Evolutionary conservation across 2,888 invertebrate genomes (phyloP).

Genomic region (Stegana nigrithorax): DNA sequence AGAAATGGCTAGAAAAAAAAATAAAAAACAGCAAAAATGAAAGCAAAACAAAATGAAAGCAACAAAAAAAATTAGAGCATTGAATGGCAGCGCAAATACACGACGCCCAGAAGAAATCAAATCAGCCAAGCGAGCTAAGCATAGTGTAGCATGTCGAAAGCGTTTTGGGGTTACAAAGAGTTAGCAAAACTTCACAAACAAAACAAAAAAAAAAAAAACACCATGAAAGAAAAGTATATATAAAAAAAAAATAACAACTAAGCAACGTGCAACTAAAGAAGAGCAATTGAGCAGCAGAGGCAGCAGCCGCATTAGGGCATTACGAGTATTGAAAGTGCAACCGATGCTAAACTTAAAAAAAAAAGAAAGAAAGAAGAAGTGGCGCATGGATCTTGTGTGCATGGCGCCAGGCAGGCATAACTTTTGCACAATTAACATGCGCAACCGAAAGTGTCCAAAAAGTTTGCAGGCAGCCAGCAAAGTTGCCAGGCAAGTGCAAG

Average conservation of each 20-base stretch:
- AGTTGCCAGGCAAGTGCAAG: too few species aligned
- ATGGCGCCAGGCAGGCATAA: too few species aligned
- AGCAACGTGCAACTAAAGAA: conserved; percentile 41
- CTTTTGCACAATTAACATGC: too few species aligned
- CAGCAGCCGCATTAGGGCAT: too few species aligned
- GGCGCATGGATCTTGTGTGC: too few species aligned
- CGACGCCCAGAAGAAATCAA: conserved; percentile 9
- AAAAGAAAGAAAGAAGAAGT: background rate
- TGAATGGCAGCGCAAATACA: conserved; percentile 14
- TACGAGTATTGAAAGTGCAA: conserved; percentile 14
- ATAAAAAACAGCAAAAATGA: conserved; percentile 16
- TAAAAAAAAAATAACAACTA: background rate
- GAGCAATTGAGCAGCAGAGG: conserved; percentile 16
- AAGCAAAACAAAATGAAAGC: too few species aligned
- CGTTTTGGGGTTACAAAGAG: too few species aligned
- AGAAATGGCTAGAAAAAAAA: conserved; percentile 12
- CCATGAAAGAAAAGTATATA: too few species aligned
- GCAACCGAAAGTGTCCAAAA: too few species aligned
- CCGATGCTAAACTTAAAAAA: background rate
- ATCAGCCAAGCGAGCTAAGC: conserved; percentile 12
- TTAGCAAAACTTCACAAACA: background rate
- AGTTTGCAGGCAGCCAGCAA: too few species aligned
- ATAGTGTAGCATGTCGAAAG: too few species aligned
- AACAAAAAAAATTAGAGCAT: conserved; percentile 1
- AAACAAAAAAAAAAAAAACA: too few species aligned